phyloP scores from a whole-genome alignment of 2,113 vertebrate genomes.

The Pristiophorus japonicus region DNA sequence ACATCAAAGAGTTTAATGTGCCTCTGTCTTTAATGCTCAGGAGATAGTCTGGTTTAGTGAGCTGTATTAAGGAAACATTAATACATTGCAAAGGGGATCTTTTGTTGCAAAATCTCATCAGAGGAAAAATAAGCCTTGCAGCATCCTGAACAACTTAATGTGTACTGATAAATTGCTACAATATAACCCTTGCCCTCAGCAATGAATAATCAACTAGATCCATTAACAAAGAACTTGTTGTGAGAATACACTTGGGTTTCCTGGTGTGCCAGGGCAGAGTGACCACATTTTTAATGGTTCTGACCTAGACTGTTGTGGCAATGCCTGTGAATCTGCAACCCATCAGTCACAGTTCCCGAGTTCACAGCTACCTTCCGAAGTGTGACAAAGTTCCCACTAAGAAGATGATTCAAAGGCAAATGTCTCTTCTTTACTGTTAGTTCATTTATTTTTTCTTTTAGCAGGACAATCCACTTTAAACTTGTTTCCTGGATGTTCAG shows the following conservation, averaged over 20 bases:
- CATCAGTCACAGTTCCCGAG: constrained; percentile 49
- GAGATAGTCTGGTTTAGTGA: constrained; percentile 21
- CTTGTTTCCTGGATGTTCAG: not conserved
- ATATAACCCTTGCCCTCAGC: not conserved
- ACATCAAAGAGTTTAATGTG: constrained; percentile 22
- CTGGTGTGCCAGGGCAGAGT: constrained; percentile 28
- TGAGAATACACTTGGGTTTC: constrained; percentile 8
- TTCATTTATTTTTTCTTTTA: not conserved
- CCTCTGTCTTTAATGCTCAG: not conserved
- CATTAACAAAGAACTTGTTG: constrained; percentile 26
- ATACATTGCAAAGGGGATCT: not conserved
- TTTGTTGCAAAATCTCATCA: constrained; percentile 28
- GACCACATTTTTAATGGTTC: constrained; percentile 43
- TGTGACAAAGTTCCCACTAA: constrained; percentile 42
- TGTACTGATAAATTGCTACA: not conserved
- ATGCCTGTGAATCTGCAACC: constrained; percentile 43
- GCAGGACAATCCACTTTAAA: constrained; percentile 32
- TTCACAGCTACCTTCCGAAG: constrained; percentile 45
- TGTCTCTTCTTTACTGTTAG: constrained; percentile 40
- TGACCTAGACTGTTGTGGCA: constrained; percentile 41
- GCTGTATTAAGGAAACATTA: constrained; percentile 32
- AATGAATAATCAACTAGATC: constrained; percentile 26
- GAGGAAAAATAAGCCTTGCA: constrained; percentile 17
- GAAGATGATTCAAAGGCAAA: constrained; percentile 42
- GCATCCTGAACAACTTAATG: constrained; percentile 11